Conservation (phyloP, 2,888 invertebrate genomes). For the Parelbella ahira region DNA sequence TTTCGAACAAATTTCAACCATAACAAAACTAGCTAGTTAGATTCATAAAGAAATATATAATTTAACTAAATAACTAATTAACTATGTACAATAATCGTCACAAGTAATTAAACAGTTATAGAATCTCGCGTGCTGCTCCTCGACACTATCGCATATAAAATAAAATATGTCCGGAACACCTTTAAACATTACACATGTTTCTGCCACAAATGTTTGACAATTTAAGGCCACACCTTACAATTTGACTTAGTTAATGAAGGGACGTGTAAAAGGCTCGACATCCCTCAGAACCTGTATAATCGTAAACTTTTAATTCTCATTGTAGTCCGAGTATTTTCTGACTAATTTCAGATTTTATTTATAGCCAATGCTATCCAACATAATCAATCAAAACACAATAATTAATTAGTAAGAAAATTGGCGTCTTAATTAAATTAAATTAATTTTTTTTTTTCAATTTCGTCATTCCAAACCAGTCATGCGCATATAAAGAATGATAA, state of each 20-base stretch:
- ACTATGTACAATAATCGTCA: constrained; percentile 35
- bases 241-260: constrained; percentile 37
- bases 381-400: no score
- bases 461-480: no score
- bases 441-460: no score
- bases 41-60: constrained; percentile 33
- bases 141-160: constrained; percentile 14
- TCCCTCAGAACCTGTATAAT: no score
- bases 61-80: constrained; percentile 40
- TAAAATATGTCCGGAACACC: no score
- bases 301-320: no score
- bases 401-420: no score
- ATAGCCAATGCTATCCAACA: no score
- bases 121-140: constrained; percentile 28
- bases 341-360: no score
- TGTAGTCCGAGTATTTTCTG: no score
- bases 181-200: constrained; percentile 18
- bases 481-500: no score
- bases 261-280: constrained; percentile 24
- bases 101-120: constrained; percentile 34
- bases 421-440: no score
- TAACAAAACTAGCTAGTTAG: constrained; percentile 28
- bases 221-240: constrained; percentile 62
- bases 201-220: constrained; percentile 37
- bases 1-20: constrained; percentile 30